A percentile compares a stretch with the other conserved stretches of the same genome.
phyloP scores from a whole-genome alignment of 2,888 invertebrate species.

The Tuta absoluta region DNA sequence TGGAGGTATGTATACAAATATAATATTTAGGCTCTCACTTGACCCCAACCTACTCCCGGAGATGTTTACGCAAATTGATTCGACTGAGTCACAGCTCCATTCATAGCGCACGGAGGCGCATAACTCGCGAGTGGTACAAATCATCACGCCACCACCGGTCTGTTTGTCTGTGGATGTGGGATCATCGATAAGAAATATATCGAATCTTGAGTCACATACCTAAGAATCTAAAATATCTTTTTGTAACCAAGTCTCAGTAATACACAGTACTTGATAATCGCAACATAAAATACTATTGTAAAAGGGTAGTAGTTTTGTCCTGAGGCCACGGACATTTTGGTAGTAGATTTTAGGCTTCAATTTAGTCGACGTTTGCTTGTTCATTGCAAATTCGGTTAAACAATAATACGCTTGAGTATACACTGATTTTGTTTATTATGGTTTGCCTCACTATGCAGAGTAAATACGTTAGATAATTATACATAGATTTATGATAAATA shows the following conservation, averaged over 20 bases:
- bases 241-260: conserved; percentile 10
- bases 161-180: background rate
- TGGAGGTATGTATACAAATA: conserved; percentile 3
- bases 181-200: conserved; percentile 4
- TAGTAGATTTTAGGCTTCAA: conserved; percentile 8
- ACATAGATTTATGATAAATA: no score
- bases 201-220: background rate
- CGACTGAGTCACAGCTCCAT: background rate
- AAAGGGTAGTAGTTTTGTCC: background rate
- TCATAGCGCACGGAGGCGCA: background rate
- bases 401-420: no score
- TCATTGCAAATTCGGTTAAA: no score
- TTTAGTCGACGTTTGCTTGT: no score
- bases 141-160: conserved; percentile 4
- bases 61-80: conserved; percentile 12
- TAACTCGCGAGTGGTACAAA: background rate
- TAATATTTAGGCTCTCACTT: background rate
- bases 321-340: conserved; percentile 15
- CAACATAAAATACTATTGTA: conserved; percentile 6
- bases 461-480: no score
- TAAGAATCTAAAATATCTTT: background rate
- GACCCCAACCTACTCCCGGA: background rate
- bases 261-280: background rate
- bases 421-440: no score
- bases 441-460: no score